phyloP scores from a whole-genome alignment of 2,888 invertebrate species.

The Tetranychus piercei region DNA sequence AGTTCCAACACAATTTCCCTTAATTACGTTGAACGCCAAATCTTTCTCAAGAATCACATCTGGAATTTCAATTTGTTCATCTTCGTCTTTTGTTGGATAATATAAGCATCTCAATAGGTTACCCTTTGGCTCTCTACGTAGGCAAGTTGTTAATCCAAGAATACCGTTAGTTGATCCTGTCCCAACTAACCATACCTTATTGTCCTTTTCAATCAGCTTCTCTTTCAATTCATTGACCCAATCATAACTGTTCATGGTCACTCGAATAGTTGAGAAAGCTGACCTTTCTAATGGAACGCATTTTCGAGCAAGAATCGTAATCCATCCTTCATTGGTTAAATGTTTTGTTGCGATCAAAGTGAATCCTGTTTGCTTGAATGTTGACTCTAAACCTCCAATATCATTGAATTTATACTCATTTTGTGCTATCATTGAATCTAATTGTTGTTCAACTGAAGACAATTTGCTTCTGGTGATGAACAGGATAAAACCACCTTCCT shows the following conservation, averaged over 20 bases:
- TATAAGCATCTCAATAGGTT: not conserved
- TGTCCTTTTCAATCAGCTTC: not conserved
- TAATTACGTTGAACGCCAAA: not conserved
- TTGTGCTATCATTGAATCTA: not conserved
- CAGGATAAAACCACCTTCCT: slow-evolving; percentile 6
- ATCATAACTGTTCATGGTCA: not conserved
- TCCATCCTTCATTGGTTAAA: not conserved
- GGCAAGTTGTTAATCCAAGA: slow-evolving; percentile 1
- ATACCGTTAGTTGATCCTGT: slow-evolving; percentile 3
- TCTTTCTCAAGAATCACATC: not conserved
- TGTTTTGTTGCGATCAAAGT: not conserved
- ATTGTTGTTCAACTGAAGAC: slow-evolving; percentile 2
- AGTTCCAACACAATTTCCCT: not conserved
- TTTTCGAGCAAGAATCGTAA: slow-evolving; percentile 5
- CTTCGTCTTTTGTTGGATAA: not conserved
- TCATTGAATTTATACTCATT: not conserved
- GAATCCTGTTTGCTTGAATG: not conserved
- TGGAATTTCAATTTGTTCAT: not conserved
- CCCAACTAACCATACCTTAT: slow-evolving; percentile 1
- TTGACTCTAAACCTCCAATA: not conserved
- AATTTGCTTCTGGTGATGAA: slow-evolving; percentile 3
- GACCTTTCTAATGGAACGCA: not conserved
- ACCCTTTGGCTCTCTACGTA: slow-evolving; percentile 7
- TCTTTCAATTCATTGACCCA: not conserved
- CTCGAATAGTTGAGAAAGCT: not conserved